Evolutionary conservation across 2,888 invertebrate genomes (phyloP).

Genomic region (Mesochorus sp.): DNA sequence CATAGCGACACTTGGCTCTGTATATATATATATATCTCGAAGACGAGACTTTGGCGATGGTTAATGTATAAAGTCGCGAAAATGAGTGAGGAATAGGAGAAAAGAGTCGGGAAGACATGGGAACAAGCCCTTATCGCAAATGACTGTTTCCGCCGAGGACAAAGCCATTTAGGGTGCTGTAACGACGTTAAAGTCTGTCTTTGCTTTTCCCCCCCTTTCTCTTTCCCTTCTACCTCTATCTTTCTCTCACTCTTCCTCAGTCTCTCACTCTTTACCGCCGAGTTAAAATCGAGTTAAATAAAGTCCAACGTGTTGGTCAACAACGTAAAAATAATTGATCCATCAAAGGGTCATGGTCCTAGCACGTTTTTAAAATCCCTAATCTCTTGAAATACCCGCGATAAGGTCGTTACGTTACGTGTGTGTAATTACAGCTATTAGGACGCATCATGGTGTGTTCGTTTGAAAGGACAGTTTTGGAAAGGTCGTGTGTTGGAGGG

Average conservation of each 20-base stretch:
- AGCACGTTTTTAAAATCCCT: too few species aligned
- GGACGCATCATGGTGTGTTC: too few species aligned
- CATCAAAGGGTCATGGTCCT: too few species aligned
- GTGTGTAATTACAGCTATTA: too few species aligned
- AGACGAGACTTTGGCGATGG: background rate
- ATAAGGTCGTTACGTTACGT: too few species aligned
- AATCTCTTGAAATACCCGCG: too few species aligned
- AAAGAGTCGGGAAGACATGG: conserved; percentile 64
- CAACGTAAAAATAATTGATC: too few species aligned
- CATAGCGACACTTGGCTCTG: background rate
- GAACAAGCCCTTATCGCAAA: conserved; percentile 79
- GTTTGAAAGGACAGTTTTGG: too few species aligned
- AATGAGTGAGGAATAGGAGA: conserved; percentile 11
- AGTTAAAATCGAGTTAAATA: too few species aligned
- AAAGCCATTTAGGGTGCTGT: conserved; percentile 77
- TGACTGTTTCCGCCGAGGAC: conserved; percentile 79
- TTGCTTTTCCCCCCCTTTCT: conserved; percentile 1
- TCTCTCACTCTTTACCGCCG: background rate
- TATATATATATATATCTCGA: background rate
- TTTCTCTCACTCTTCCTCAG: background rate
- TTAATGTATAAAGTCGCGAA: conserved; percentile 13
- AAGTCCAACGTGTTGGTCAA: background rate
- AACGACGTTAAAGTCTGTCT: conserved; percentile 71
- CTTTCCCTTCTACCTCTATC: background rate
- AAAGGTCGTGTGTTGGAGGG: background rate